Evolutionary conservation across 2,797 vertebrate genomes (phyloP).

Genomic region (Xenops minutus): DNA sequence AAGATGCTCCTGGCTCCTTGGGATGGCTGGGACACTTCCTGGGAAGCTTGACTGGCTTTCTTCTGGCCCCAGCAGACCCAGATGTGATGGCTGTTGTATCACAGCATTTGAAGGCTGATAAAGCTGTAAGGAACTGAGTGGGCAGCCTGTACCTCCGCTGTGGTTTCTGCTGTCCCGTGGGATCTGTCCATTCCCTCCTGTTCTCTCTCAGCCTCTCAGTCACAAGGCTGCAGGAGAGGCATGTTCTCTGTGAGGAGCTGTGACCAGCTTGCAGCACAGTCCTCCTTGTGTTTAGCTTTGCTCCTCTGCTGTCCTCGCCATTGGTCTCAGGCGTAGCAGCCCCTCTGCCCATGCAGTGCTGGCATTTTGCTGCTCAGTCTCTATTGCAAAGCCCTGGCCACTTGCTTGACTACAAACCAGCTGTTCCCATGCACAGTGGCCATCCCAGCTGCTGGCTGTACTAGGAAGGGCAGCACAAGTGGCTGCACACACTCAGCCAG

Average conservation of each 20-base stretch:
- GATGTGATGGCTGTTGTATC: neutral
- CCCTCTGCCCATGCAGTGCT: neutral
- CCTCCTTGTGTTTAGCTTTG: neutral
- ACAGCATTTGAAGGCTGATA: neutral
- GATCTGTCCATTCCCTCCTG: neutral
- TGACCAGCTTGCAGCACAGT: neutral
- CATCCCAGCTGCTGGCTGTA: neutral
- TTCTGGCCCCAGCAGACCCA: neutral
- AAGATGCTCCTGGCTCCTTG: neutral
- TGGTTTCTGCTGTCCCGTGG: neutral
- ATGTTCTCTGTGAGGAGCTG: neutral
- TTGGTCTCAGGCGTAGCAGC: neutral
- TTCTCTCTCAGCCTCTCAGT: neutral
- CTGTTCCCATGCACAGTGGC: neutral
- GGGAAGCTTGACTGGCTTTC: constrained; percentile 19
- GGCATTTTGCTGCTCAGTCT: neutral
- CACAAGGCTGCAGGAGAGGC: neutral
- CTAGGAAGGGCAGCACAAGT: neutral
- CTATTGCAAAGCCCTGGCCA: neutral
- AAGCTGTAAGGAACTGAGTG: neutral
- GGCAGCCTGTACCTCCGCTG: neutral
- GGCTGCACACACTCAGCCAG: neutral
- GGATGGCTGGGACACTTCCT: constrained; percentile 19
- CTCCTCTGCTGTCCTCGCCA: neutral
- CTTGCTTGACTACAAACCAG: neutral